Conservation (phyloP, 2,113 vertebrate species). For the Hippocampus comes region DNA sequence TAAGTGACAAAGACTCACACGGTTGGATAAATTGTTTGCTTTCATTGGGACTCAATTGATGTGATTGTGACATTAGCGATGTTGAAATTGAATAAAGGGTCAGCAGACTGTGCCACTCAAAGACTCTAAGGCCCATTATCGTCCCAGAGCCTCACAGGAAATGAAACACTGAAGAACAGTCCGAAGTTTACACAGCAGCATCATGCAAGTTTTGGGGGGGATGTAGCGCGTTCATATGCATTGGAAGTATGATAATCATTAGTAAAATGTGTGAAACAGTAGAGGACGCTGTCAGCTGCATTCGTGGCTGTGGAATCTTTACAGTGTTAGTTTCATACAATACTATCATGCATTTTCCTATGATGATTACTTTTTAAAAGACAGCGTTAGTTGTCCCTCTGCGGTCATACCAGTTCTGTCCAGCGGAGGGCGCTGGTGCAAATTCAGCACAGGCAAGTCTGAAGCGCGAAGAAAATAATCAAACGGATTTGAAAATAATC, state of each 20-base stretch:
- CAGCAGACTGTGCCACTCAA: not conserved
- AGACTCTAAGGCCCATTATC: not conserved
- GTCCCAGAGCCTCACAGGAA: not conserved
- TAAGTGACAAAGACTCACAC: not conserved
- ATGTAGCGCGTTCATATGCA: not conserved
- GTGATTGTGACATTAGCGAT: not conserved
- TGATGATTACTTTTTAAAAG: conserved; percentile 21
- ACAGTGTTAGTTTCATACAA: conserved; percentile 28
- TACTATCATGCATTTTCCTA: conserved; percentile 46
- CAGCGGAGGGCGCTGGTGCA: conserved; percentile 35
- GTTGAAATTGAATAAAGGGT: not conserved
- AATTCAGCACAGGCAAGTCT: conserved; percentile 28
- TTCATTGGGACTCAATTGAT: not conserved
- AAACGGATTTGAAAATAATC: no score
- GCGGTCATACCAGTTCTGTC: conserved; percentile 7
- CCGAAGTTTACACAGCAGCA: not conserved
- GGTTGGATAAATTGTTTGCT: not conserved
- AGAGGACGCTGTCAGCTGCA: conserved; percentile 11
- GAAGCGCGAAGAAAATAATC: no score
- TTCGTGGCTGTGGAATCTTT: conserved; percentile 14
- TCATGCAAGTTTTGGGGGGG: not conserved
- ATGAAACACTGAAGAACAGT: not conserved
- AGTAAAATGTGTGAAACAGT: conserved; percentile 5
- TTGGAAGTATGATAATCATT: not conserved
- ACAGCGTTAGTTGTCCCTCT: not conserved